phyloP scores from a whole-genome alignment of 2,113 vertebrate species.

The Pseudonaja textilis region DNA sequence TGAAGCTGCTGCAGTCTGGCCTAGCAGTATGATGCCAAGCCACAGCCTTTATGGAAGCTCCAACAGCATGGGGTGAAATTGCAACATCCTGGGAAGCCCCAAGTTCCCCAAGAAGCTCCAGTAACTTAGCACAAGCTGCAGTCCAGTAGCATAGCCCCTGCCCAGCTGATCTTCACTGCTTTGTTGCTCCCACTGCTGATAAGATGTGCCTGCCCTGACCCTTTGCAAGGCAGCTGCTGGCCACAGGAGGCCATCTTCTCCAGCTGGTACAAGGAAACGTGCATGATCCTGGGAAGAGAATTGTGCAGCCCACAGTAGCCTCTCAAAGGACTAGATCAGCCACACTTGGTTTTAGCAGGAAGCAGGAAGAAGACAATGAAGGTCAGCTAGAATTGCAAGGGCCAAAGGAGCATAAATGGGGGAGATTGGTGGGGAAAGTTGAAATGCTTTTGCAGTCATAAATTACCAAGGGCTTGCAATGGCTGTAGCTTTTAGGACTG shows the following conservation, averaged over 20 bases:
- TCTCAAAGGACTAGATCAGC: background rate
- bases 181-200: too few relatives aligned
- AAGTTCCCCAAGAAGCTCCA: too few relatives aligned
- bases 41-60: too few relatives aligned
- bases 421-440: background rate
- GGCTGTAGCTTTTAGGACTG: background rate
- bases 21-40: too few relatives aligned
- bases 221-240: background rate
- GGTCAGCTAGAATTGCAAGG: background rate
- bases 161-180: too few relatives aligned
- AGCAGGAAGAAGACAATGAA: background rate
- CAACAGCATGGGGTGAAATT: too few relatives aligned
- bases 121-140: too few relatives aligned
- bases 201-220: background rate
- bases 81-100: too few relatives aligned
- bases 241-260: background rate
- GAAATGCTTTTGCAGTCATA: background rate
- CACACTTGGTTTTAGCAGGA: background rate
- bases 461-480: background rate
- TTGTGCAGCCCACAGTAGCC: background rate
- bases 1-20: too few relatives aligned
- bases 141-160: too few relatives aligned
- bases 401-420: background rate
- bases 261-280: background rate
- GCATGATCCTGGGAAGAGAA: background rate